phyloP scores from a whole-genome alignment of 2,113 vertebrate species.

The Psophia crepitans region DNA sequence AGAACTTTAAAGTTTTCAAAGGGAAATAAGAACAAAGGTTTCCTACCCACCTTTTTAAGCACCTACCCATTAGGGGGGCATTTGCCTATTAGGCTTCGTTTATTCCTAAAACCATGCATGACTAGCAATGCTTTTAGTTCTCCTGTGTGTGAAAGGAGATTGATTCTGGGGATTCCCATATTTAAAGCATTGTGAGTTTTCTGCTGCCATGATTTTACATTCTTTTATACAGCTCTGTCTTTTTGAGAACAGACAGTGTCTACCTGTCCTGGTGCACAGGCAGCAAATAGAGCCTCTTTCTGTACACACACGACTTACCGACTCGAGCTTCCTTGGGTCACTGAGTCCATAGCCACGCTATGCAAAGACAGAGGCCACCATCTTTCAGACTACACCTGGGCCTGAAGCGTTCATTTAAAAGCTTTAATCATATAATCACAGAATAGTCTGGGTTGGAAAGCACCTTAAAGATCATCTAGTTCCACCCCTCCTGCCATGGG shows the following conservation, averaged over 20 bases:
- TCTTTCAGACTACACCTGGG: not conserved
- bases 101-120: not conserved
- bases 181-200: not conserved
- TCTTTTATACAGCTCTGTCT: not conserved
- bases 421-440: not conserved
- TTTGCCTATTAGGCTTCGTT: not conserved
- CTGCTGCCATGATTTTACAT: not conserved
- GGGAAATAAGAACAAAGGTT: not conserved
- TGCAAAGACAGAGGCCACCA: not conserved
- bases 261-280: not conserved
- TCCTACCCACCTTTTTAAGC: not conserved
- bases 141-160: not conserved
- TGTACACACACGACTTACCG: not conserved
- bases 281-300: not conserved
- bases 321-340: not conserved
- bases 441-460: too few relatives aligned
- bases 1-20: not conserved
- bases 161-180: not conserved
- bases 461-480: too few relatives aligned
- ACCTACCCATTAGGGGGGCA: not conserved
- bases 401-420: not conserved
- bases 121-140: not conserved
- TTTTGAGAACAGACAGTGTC: not conserved
- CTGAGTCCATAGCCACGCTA: not conserved
- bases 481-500: too few relatives aligned